A percentile compares a stretch with the other conserved stretches of the same genome.
These are phyloP conservation scores for Eupristina koningsbergeri DNA, from an alignment of 1,140 invertebrate genomes.

Conservation along the genomic window DNA sequence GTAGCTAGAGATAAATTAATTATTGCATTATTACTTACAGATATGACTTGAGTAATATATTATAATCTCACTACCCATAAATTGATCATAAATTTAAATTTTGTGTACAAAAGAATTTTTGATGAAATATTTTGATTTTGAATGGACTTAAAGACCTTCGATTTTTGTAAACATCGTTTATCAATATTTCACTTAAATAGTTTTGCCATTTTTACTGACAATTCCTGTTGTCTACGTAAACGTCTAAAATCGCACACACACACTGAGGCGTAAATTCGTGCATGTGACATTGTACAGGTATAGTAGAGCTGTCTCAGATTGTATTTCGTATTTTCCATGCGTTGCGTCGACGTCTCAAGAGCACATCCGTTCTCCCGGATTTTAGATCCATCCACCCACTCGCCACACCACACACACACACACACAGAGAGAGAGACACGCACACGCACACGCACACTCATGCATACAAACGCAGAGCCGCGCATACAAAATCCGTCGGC, in stretches of 20 bases:
- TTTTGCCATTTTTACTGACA: neutral
- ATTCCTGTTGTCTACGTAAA: neutral
- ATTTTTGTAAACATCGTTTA: too few relatives aligned
- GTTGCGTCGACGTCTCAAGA: constrained; percentile 61
- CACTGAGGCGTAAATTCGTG: neutral
- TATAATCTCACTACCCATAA: too few relatives aligned
- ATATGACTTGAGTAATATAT: too few relatives aligned
- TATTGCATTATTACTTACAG: too few relatives aligned
- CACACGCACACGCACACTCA: neutral
- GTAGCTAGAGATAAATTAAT: too few relatives aligned
- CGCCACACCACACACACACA: too few relatives aligned
- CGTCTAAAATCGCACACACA: neutral
- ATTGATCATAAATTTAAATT: too few relatives aligned
- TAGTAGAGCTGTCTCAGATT: constrained; percentile 45
- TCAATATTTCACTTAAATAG: neutral
- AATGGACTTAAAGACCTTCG: neutral
- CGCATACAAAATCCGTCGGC: too few relatives aligned
- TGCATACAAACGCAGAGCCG: too few relatives aligned
- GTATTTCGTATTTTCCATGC: constrained; percentile 60
- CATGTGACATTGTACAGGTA: neutral
- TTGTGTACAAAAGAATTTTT: too few relatives aligned
- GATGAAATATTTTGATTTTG: neutral
- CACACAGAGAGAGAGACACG: too few relatives aligned
- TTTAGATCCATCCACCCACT: neutral
- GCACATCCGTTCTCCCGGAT: constrained; percentile 32